phyloP scores from a whole-genome alignment of 2,797 vertebrate species.

The Jordanella pulchra region DNA sequence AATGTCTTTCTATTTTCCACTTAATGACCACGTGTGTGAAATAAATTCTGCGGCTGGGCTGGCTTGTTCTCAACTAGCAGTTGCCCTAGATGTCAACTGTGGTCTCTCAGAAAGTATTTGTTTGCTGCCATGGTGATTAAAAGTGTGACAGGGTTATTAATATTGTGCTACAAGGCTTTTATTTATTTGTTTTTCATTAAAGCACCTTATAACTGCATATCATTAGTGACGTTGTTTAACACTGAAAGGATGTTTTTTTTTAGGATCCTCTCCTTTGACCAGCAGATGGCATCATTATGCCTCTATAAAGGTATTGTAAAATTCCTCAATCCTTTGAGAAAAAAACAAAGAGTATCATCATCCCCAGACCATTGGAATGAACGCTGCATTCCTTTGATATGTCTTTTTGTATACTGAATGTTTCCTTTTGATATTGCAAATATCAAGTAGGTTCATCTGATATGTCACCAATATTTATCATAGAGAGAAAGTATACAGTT shows the following conservation, averaged over 20 bases:
- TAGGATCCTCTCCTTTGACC: conserved; percentile 22
- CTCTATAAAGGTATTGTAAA: conserved; percentile 11
- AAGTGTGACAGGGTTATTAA: conserved; percentile 18
- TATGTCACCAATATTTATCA: conserved; percentile 1
- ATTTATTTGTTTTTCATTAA: no score
- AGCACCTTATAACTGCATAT: not conserved
- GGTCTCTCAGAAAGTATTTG: conserved; percentile 32
- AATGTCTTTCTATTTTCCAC: conserved; percentile 42
- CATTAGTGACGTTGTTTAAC: conserved; percentile 11
- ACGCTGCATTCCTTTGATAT: conserved; percentile 46
- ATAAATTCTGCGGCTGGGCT: conserved; percentile 17
- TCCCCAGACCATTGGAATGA: conserved; percentile 50
- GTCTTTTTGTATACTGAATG: conserved; percentile 24
- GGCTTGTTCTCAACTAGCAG: conserved; percentile 31
- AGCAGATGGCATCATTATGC: conserved; percentile 63
- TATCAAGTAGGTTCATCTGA: conserved; percentile 13
- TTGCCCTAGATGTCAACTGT: conserved; percentile 25
- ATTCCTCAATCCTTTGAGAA: conserved; percentile 51
- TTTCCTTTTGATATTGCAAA: conserved; percentile 34
- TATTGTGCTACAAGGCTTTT: not conserved
- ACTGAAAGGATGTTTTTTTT: not conserved
- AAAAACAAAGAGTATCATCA: conserved; percentile 69
- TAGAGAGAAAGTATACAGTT: conserved; percentile 13
- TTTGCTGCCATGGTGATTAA: conserved; percentile 45
- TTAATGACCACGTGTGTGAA: conserved; percentile 9